Evolutionary conservation across 2,113 vertebrate species (phyloP), one percentile per base, ranked within the genome.

Genomic region (Trachemys scripta): DNA sequence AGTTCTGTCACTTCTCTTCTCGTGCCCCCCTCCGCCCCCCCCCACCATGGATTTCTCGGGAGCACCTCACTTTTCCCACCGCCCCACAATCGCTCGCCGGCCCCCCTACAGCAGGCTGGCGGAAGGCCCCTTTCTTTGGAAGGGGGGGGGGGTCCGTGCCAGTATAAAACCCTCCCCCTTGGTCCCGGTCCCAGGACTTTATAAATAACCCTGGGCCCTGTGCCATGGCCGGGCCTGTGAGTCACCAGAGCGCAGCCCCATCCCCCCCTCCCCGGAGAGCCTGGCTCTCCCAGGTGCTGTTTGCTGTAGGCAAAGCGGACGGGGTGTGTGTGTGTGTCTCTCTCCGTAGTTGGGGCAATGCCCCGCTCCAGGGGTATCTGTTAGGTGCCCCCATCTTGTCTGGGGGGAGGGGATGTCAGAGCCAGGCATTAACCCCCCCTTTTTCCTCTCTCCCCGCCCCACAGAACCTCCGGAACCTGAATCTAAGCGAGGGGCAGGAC

Each of bases 401-500:
- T 22, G 80, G 22, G n/a, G 82, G 29, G 27, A 10, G 20, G 1
- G 31, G 8, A 17, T 38, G 9, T 72, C n/a, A 2, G 62, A n/a
- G 35, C 65, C 8, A 3, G 17, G 65, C n/a, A 38, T 72, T 72
- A 72, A 72, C 16, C 16, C 65, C 42, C 65, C 31, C 53, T 16
- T 16, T 54, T 2, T 65, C 9, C 20, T 92, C 59, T 95, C 92
- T 95, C 17, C 19, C 97, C 8, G 4, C 62, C n/a, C n/a, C n/a
- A 20, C n/a, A 99, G 98, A 98, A 94, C 97, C 98, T 99, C 82
- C 95, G 84, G 6, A 92, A 97, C 92, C 96, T 98, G 91, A 98
- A 98, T 27, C 90, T 97, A 29, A 93, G 97, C 84, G 98, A 98
- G 92, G 98, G 94, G 49, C 62, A 54, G 6, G 65, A 85, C 1